Evolutionary conservation across 2,113 vertebrate genomes (phyloP).

Genomic region (Pungitius pungitius): DNA sequence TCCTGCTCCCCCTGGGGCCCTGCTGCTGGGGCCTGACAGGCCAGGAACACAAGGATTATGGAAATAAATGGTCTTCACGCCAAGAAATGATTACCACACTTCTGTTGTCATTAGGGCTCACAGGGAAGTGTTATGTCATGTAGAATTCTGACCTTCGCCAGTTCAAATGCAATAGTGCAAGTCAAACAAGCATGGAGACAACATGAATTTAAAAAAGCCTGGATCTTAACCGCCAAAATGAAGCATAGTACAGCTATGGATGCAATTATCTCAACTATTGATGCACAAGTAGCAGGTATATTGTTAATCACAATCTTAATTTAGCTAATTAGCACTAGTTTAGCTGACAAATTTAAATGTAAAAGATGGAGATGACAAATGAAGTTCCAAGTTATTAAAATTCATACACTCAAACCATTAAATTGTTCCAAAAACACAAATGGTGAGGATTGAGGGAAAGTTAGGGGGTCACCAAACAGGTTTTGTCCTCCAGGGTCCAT

Average conservation of each 20-base stretch:
- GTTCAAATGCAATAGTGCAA: neutral
- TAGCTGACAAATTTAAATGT: neutral
- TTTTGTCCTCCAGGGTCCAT: neutral
- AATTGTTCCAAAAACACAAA: neutral
- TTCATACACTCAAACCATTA: neutral
- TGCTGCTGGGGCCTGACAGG: slow-evolving; percentile 49
- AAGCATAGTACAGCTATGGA: neutral
- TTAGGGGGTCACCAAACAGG: neutral
- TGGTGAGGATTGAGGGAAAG: neutral
- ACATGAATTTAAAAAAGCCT: neutral
- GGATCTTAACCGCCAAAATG: neutral
- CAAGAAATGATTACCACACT: neutral
- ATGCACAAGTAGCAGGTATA: neutral
- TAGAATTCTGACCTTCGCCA: neutral
- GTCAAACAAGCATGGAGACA: slow-evolving; percentile 9
- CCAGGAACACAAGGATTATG: neutral
- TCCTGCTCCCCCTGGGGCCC: slow-evolving; percentile 84
- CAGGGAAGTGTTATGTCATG: slow-evolving; percentile 5
- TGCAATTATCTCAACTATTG: neutral
- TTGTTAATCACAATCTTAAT: neutral
- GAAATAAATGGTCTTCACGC: neutral
- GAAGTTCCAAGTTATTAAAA: neutral
- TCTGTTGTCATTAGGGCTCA: neutral
- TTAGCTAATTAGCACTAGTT: neutral
- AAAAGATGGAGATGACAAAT: neutral